These are phyloP conservation scores for Asobara japonica DNA, from an alignment of 1,140 invertebrate species.

Conservation along the genomic window DNA sequence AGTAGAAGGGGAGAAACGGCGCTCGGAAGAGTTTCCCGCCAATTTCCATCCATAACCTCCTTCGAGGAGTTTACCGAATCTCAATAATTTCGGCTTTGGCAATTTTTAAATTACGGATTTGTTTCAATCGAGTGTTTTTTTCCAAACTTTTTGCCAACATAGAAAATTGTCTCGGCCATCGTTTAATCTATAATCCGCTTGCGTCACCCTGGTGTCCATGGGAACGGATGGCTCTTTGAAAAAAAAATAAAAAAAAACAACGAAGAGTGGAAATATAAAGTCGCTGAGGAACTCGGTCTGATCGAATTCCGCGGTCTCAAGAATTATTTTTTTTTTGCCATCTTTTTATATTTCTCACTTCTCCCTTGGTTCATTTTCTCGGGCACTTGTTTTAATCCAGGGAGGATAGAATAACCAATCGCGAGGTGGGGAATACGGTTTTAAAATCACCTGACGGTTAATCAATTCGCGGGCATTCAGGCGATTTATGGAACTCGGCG, in stretches of 20 bases:
- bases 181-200: slow-evolving; percentile 37
- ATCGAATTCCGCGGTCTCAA: slow-evolving; percentile 14
- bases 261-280: slow-evolving; percentile 28
- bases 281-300: slow-evolving; percentile 7
- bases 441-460: neutral
- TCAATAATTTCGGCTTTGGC: too few relatives aligned
- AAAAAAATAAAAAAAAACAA: slow-evolving; percentile 8
- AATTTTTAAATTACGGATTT: too few relatives aligned
- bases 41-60: too few relatives aligned
- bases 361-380: neutral
- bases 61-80: too few relatives aligned
- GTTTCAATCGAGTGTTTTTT: too few relatives aligned
- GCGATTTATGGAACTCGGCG: too few relatives aligned
- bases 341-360: slow-evolving; percentile 2
- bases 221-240: slow-evolving; percentile 24
- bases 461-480: too few relatives aligned
- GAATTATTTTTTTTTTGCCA: slow-evolving; percentile 3
- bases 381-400: slow-evolving; percentile 4
- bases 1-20: neutral
- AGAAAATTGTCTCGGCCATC: slow-evolving; percentile 32
- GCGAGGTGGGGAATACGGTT: neutral
- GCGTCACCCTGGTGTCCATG: slow-evolving; percentile 34
- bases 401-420: neutral
- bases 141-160: too few relatives aligned
- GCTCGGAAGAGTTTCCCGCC: too few relatives aligned